Percentiles rank a stretch among this genome's conserved stretches.
Evolutionary conservation across 2,888 invertebrate species (phyloP).

Genomic region (Parnassius apollo): DNA sequence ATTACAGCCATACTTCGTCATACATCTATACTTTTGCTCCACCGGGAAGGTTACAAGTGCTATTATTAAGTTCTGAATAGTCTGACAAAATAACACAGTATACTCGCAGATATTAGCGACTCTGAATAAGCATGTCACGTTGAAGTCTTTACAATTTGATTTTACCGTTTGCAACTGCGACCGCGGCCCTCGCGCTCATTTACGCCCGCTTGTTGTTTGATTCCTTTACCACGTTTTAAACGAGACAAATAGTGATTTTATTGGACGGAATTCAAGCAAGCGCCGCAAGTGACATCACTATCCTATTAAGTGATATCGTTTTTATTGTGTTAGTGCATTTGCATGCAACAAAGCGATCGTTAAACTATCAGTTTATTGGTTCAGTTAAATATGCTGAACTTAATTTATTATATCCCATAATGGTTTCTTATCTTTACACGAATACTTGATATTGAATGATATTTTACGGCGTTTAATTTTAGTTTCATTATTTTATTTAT

Average conservation of each 20-base stretch:
- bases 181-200: conserved; percentile 4
- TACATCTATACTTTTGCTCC: no score
- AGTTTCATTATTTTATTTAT: no score
- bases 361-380: background rate
- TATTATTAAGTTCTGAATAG: no score
- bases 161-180: background rate
- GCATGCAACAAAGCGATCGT: conserved; percentile 7
- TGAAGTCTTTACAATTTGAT: background rate
- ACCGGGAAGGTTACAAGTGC: no score
- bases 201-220: conserved; percentile 10
- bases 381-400: background rate
- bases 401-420: no score
- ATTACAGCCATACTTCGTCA: no score
- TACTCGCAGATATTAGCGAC: no score
- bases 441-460: no score
- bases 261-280: conserved; percentile 27
- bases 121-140: conserved; percentile 1
- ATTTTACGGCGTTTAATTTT: no score
- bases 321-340: conserved; percentile 21
- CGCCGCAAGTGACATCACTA: conserved; percentile 19
- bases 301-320: conserved; percentile 15
- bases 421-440: no score
- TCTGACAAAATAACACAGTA: no score
- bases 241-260: conserved; percentile 37
- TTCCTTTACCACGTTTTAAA: conserved; percentile 32